Evolutionary conservation across 2,888 invertebrate genomes (phyloP), one percentile per base, ranked within the genome.

Genomic region (Thereva nobilitata): DNA sequence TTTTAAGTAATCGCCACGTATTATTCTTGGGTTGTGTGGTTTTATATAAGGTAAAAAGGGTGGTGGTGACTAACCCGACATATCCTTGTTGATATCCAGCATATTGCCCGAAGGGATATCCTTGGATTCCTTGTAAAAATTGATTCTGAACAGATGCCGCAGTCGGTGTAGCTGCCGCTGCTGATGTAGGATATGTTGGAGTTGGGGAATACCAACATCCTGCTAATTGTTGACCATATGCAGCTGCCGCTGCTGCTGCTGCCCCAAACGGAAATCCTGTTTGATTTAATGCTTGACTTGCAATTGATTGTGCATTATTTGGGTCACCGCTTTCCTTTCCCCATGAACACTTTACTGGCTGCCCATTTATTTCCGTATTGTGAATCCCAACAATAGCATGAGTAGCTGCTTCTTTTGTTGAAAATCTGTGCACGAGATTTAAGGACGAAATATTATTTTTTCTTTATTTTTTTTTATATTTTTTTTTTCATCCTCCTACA

Each of bases 281-380:
- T 67, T 78, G 81, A 71, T 79, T 80, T 70, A 81, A 74, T 45
- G 81, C 80, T 75, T 81, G 92, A 77, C 89, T 89, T 71, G 87
- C 83, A 73, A 86, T 80, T 1, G 84, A 86, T 77, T 91, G 91
- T 4, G 91, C 89, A 76, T 92, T 92, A 80, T 92, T 93, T 0
- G 93, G 93, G 79, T 95, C 95, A 3, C 94, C 93, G 35, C 95
- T 94, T 81, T 98, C 97, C 83, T 98, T 97, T 67, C 98, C 99
- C 99, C 99, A 99, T 75, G 97, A 97, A 83, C 98, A 98, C 81
- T 97, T 97, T 64, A 98, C 96, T 0, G 92, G 89, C 80, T 97
- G 95, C 0, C 97, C 97, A 81, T 93, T 93, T 73, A 99, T 91
- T 77, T 97, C 97, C 4, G 94, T 93, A 82, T 97, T 98, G 84